Evolutionary conservation across 2,888 invertebrate genomes (phyloP).

Genomic region (Calameuta pallipes): DNA sequence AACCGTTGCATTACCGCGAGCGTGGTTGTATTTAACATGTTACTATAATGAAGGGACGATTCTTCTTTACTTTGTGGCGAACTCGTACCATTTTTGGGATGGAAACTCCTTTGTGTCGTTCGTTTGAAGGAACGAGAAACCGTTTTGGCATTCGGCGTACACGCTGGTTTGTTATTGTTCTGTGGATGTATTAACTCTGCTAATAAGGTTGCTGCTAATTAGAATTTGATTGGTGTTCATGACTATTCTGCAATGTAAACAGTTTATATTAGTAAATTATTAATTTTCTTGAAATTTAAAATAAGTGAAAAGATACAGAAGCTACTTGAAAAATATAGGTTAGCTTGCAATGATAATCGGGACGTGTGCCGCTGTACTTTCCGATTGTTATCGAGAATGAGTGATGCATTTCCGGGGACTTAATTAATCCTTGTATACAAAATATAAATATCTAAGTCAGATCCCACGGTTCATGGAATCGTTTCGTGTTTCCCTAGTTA

Average conservation of each 20-base stretch:
- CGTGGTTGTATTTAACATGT: not conserved
- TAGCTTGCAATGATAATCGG: not conserved
- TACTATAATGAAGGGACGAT: not conserved
- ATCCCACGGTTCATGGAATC: not conserved
- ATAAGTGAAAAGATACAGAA: not conserved
- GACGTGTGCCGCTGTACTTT: not conserved
- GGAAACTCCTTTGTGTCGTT: not conserved
- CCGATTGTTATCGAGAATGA: not conserved
- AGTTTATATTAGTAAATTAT: not conserved
- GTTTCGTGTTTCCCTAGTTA: not conserved
- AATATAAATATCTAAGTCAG: not conserved
- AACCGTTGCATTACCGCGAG: not conserved
- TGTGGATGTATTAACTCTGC: not conserved
- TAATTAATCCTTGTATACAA: not conserved
- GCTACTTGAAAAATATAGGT: not conserved
- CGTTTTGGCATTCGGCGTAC: not conserved
- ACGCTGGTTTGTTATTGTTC: not conserved
- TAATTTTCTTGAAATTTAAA: not conserved
- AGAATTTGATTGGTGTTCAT: not conserved
- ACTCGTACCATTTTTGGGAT: not conserved
- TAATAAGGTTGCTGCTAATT: not conserved
- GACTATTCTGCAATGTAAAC: not conserved
- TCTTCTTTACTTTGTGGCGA: not conserved
- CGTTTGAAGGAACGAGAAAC: not conserved
- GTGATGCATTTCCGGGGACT: not conserved